Evolutionary conservation across 2,888 invertebrate species (phyloP), one percentile per base, ranked within the genome.

Genomic region (Drosophila tanythrix): DNA sequence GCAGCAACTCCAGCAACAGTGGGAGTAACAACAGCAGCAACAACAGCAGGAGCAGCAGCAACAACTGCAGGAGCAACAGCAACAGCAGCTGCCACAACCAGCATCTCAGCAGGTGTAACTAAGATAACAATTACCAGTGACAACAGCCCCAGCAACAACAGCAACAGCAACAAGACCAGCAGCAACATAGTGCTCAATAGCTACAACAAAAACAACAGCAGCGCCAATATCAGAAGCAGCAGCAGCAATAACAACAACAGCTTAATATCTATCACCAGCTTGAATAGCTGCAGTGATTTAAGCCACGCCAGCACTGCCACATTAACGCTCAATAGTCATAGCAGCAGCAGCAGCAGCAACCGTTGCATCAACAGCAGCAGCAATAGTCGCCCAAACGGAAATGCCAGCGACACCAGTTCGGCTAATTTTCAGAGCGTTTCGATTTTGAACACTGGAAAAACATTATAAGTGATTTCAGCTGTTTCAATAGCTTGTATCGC

Each of bases 381-480:
- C 70, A 76, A 60, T 70, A 77, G 72, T 33, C 76, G 60, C 50
- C 83, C 74, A 67, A 77, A 66, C 62, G 68, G 82, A 46, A 87
- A 76, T 57, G 83, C 81, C 76, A 92, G 92, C 80, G 92, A 92
- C 64, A 92, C 91, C 35, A 90, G 92, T 4, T 92, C 91, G 5
- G 92, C 91, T n/a, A 89, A 92, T 68, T 93, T 92, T 66, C 93
- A 92, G 91, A 92, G 56, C 92, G 92, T 48, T 92, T 94, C 81
- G 93, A 93, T 92, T 94, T 94, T 89, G 92, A 94, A 81, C 94
- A 95, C 86, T 95, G 95, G 92, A 96, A 96, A 94, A 95, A 95
- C 92, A 94, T 95, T 91, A 94, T 96, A 89, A 95, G 94, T 93
- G 95, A 94, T 94, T 94, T 93, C 40, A 92, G 92, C 81, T 93